Percentiles rank a stretch among this genome's conserved stretches.
Conservation (phyloP, 1,140 invertebrate species). For the Anastatus disparis region DNA sequence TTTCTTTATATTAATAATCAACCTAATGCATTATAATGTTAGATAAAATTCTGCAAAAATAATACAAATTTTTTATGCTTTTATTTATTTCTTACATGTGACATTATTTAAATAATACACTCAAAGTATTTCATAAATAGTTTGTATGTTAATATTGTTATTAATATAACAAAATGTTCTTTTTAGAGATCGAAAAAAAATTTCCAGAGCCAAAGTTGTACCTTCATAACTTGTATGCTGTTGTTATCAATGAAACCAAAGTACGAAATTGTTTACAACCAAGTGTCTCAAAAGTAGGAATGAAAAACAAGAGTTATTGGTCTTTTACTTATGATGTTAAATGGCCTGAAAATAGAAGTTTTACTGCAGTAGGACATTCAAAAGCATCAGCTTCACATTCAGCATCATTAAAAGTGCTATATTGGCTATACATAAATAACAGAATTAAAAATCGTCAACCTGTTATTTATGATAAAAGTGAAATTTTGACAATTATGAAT, state of each 20-base stretch:
- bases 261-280: conserved; percentile 22
- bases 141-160: no score
- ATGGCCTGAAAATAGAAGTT: conserved; percentile 54
- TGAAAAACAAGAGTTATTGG: conserved; percentile 20
- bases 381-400: conserved; percentile 44
- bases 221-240: conserved; percentile 43
- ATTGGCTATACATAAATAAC: conserved; percentile 48
- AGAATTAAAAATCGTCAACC: conserved; percentile 41
- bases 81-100: no score
- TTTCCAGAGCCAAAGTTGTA: conserved; percentile 38
- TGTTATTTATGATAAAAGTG: conserved; percentile 35
- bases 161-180: no score
- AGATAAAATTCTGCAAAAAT: no score
- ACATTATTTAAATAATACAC: no score
- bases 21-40: no score
- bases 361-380: conserved; percentile 38
- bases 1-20: no score
- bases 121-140: no score
- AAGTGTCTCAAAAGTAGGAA: background rate
- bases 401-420: conserved; percentile 51
- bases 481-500: conserved; percentile 15
- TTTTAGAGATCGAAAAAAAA: conserved; percentile 49
- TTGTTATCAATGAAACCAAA: conserved; percentile 43
- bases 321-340: conserved; percentile 44
- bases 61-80: no score